These are phyloP conservation scores for Limenitis camilla DNA, from an alignment of 2,888 invertebrate species.

Conservation along the genomic window DNA sequence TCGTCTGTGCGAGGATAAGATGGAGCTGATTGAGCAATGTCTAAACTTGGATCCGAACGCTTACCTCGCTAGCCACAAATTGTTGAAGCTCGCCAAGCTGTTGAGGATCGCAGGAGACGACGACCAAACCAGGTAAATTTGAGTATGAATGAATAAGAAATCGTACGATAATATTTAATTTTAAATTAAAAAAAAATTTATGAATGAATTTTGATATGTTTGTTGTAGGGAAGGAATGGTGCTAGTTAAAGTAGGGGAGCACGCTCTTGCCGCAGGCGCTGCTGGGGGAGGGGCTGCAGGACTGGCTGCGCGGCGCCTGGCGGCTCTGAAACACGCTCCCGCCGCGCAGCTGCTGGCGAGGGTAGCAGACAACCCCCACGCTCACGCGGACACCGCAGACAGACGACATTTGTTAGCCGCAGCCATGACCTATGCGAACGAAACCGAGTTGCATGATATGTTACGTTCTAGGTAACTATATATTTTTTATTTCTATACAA, in stretches of 20 bases:
- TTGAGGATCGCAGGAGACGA: slow-evolving; percentile 75
- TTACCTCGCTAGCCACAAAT: slow-evolving; percentile 77
- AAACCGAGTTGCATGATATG: slow-evolving; percentile 32
- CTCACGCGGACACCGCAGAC: slow-evolving; percentile 40
- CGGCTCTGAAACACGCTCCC: slow-evolving; percentile 36
- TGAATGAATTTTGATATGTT: no score
- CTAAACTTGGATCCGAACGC: slow-evolving; percentile 71
- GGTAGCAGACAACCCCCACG: slow-evolving; percentile 36
- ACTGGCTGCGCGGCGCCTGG: slow-evolving; percentile 40
- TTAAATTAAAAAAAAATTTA: no score
- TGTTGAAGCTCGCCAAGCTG: slow-evolving; percentile 77
- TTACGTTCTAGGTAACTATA: slow-evolving; percentile 35
- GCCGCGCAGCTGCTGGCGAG: slow-evolving; percentile 33
- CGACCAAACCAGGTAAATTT: slow-evolving; percentile 47
- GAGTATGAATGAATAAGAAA: no score
- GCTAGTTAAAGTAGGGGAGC: slow-evolving; percentile 37
- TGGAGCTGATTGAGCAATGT: slow-evolving; percentile 78
- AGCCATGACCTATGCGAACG: slow-evolving; percentile 34
- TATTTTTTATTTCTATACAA: not conserved
- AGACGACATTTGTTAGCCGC: slow-evolving; percentile 45
- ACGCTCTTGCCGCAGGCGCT: slow-evolving; percentile 32
- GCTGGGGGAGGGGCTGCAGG: slow-evolving; percentile 37
- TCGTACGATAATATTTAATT: no score
- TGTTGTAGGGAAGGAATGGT: slow-evolving; percentile 45
- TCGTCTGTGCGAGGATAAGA: slow-evolving; percentile 75